phyloP scores from a whole-genome alignment of 2,113 vertebrate species.

The Poeciliopsis retropinna region DNA sequence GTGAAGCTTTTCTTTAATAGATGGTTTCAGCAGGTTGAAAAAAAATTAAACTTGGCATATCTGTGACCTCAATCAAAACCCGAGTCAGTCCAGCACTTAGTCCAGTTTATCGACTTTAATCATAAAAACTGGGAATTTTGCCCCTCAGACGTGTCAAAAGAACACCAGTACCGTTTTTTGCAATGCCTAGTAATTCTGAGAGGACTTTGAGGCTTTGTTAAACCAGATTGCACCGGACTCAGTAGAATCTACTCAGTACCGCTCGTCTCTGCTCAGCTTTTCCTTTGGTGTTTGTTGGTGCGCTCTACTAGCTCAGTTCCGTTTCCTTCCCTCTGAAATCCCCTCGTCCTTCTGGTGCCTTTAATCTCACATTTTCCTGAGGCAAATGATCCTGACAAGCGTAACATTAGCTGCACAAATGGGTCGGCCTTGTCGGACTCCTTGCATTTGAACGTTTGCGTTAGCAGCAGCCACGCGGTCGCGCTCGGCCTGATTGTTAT shows the following conservation, averaged over 20 bases:
- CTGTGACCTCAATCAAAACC: too few relatives aligned
- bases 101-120: too few relatives aligned
- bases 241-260: neutral
- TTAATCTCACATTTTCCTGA: conserved; percentile 14
- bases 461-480: conserved; percentile 25
- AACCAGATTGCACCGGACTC: neutral
- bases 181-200: too few relatives aligned
- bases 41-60: too few relatives aligned
- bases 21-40: too few relatives aligned
- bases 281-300: neutral
- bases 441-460: conserved; percentile 1
- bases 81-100: too few relatives aligned
- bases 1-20: too few relatives aligned
- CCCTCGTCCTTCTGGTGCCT: conserved; percentile 11
- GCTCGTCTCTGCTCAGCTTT: neutral
- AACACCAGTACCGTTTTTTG: too few relatives aligned
- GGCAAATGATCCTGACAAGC: conserved; percentile 43
- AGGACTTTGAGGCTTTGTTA: too few relatives aligned
- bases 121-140: too few relatives aligned
- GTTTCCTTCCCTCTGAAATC: neutral
- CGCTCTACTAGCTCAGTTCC: neutral
- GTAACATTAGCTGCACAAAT: conserved; percentile 27
- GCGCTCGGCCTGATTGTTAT: conserved; percentile 7
- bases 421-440: neutral
- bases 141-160: too few relatives aligned